Percentiles rank a stretch among this genome's conserved stretches.
phyloP scores from a whole-genome alignment of 2,797 vertebrate species.

The Acestrorhynchus altus region DNA sequence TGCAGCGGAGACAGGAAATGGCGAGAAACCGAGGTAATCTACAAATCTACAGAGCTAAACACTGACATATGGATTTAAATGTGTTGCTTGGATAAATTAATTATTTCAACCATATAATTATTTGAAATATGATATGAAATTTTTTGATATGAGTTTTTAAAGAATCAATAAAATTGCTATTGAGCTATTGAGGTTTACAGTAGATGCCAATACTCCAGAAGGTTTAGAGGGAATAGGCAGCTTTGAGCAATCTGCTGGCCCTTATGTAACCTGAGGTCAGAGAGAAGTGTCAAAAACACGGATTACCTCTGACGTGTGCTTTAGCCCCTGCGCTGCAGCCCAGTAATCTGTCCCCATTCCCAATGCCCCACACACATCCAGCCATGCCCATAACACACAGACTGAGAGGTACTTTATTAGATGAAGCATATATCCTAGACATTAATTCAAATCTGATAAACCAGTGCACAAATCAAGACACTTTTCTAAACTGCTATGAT shows the following conservation, averaged over 20 bases:
- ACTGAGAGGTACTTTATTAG: not conserved
- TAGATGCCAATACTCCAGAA: not conserved
- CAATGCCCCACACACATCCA: conserved; percentile 34
- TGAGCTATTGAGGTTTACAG: not conserved
- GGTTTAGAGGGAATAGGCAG: conserved; percentile 55
- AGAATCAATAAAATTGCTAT: not conserved
- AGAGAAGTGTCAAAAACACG: conserved; percentile 75
- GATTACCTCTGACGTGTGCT: conserved; percentile 74
- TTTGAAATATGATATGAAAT: no score
- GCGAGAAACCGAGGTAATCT: conserved; percentile 70
- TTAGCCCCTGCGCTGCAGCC: conserved; percentile 63
- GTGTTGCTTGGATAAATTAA: not conserved
- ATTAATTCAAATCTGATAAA: not conserved
- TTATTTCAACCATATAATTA: not conserved
- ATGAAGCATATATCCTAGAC: not conserved
- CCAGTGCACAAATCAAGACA: not conserved
- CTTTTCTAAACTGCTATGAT: no score
- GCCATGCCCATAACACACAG: conserved; percentile 18
- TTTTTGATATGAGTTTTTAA: no score
- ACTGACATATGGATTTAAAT: not conserved
- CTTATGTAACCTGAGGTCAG: conserved; percentile 70
- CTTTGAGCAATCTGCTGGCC: conserved; percentile 28
- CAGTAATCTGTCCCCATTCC: conserved; percentile 43
- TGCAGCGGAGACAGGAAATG: conserved; percentile 72
- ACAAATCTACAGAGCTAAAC: not conserved